phyloP scores from a whole-genome alignment of 1,140 invertebrate species.

The Nilaparvata lugens region DNA sequence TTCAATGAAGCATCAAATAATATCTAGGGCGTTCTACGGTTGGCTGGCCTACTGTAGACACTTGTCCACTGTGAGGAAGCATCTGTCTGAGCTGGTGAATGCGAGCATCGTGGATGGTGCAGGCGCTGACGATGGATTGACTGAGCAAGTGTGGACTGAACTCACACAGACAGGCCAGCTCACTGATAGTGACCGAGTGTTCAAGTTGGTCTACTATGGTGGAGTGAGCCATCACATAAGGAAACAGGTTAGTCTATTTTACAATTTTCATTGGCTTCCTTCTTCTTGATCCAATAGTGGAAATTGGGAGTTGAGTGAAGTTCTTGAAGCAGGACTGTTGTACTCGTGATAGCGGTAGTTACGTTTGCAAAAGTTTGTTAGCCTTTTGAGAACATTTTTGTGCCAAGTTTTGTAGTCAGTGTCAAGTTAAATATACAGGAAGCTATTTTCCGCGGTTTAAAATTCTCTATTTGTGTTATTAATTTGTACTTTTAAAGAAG shows the following conservation, averaged over 20 bases:
- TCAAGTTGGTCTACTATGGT: slow-evolving; percentile 76
- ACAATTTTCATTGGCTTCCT: not conserved
- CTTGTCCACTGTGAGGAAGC: slow-evolving; percentile 81
- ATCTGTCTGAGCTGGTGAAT: slow-evolving; percentile 81
- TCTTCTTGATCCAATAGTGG: not conserved
- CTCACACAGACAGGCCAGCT: slow-evolving; percentile 48
- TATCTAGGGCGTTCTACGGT: slow-evolving; percentile 91
- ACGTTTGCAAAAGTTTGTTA: too few species aligned
- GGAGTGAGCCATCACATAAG: slow-evolving; percentile 71
- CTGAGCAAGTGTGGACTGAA: slow-evolving; percentile 54
- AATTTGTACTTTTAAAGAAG: too few species aligned
- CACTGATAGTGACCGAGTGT: slow-evolving; percentile 59
- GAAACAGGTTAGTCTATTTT: slow-evolving; percentile 53
- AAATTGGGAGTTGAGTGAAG: too few species aligned
- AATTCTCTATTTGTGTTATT: too few species aligned
- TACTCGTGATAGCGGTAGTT: not conserved
- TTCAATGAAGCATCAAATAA: slow-evolving; percentile 89
- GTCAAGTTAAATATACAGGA: too few species aligned
- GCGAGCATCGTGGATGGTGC: slow-evolving; percentile 45
- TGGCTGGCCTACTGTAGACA: slow-evolving; percentile 92
- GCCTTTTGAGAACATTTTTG: too few species aligned
- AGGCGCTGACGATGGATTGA: slow-evolving; percentile 47
- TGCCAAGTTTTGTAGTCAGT: too few species aligned
- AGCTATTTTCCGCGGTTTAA: too few species aligned
- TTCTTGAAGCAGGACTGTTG: not conserved